Evolutionary conservation across 2,113 vertebrate genomes (phyloP).

Genomic region (Acrocephalus arundinaceus): DNA sequence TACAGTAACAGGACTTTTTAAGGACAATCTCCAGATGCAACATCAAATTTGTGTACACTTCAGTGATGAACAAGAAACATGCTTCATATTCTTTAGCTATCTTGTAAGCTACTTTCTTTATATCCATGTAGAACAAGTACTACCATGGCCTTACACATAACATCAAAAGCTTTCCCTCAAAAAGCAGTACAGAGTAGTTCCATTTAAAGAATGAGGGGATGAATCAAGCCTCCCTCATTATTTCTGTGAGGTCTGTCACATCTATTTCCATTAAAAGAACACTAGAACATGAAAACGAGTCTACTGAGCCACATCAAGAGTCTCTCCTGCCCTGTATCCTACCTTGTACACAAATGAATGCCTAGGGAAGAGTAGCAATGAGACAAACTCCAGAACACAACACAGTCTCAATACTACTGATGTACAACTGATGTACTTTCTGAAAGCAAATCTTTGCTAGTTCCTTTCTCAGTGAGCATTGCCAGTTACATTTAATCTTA

Average conservation of each 20-base stretch:
- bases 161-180: not conserved
- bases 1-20: not conserved
- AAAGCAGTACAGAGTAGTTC: not conserved
- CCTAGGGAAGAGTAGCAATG: not conserved
- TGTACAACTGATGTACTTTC: not conserved
- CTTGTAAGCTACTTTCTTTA: not conserved
- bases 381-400: not conserved
- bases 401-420: not conserved
- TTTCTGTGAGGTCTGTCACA: not conserved
- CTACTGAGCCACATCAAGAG: not conserved
- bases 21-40: not conserved
- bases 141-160: rapidly evolving
- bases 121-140: not conserved
- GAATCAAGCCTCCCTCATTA: not conserved
- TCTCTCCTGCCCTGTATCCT: not conserved
- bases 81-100: not conserved
- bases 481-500: not conserved
- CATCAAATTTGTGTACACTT: not conserved
- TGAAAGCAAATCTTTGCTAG: not conserved
- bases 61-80: not conserved
- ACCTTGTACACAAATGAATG: not conserved
- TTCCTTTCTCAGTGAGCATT: not conserved
- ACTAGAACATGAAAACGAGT: not conserved
- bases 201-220: not conserved
- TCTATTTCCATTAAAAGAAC: not conserved